Conservation (phyloP, 1,140 invertebrate species). For the Wasmannia auropunctata region DNA sequence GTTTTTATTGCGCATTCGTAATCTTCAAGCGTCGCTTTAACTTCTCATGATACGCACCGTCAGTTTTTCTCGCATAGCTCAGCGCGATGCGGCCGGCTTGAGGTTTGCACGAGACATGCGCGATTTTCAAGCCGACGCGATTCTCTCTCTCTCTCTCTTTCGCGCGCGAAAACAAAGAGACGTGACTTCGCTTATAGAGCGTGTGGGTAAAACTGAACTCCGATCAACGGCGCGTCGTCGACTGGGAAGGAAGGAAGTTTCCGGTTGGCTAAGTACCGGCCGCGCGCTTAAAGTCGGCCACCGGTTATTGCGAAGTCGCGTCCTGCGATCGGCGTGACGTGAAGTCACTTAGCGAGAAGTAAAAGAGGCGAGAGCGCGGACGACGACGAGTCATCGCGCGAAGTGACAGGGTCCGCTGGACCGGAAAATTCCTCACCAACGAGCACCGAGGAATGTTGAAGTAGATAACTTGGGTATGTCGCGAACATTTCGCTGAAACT, state of each 20-base stretch:
- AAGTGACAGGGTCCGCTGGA: conserved; percentile 54
- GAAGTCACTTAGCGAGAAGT: conserved; percentile 33
- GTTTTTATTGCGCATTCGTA: background rate
- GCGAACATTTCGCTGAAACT: background rate
- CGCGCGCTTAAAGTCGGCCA: conserved; percentile 22
- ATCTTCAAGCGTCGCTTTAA: conserved; percentile 6
- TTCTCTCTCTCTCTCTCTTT: no score
- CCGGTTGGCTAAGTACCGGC: conserved; percentile 19
- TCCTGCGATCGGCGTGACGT: conserved; percentile 1
- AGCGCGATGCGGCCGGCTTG: background rate
- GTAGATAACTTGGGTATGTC: background rate
- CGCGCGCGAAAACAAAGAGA: background rate
- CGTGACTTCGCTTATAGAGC: conserved; percentile 20
- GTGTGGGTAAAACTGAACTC: conserved; percentile 5
- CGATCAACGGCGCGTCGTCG: background rate
- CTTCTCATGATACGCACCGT: conserved; percentile 13
- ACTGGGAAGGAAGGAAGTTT: conserved; percentile 6
- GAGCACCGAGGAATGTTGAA: conserved; percentile 18
- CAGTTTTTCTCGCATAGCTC: conserved; percentile 19
- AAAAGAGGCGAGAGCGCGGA: conserved; percentile 28
- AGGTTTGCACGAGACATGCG: background rate
- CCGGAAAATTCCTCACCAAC: conserved; percentile 47
- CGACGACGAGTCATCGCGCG: conserved; percentile 43
- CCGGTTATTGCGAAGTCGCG: background rate
- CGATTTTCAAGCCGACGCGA: background rate